phyloP scores from a whole-genome alignment of 2,797 vertebrate species.

The Neosilurus mollespiculum region DNA sequence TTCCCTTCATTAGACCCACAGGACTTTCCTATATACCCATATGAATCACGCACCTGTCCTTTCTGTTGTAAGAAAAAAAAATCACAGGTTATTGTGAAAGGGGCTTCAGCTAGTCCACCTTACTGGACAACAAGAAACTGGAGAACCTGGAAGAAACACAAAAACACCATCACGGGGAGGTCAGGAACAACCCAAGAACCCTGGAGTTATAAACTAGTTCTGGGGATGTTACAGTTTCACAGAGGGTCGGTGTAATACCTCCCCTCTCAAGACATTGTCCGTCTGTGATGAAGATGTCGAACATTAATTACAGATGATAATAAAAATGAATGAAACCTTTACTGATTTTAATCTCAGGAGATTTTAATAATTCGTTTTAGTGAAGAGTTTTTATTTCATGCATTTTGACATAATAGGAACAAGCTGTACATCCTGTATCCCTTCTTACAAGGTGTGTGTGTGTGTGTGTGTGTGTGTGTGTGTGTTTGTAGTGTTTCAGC shows the following conservation, averaged over 20 bases:
- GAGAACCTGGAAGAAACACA: neutral
- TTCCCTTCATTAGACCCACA: no score
- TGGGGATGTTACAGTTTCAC: neutral
- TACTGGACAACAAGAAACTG: neutral
- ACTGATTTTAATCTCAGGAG: neutral
- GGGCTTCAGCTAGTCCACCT: no score
- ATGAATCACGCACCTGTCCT: no score
- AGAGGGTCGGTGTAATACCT: no score
- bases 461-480: slow-evolving; percentile 23
- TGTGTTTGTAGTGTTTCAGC: slow-evolving; percentile 74
- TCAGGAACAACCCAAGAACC: neutral
- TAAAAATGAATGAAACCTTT: neutral
- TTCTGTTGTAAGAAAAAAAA: no score
- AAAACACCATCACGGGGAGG: neutral
- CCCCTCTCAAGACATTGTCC: no score
- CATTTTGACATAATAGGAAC: neutral
- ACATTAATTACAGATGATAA: neutral
- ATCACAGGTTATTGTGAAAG: no score
- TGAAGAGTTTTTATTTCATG: neutral
- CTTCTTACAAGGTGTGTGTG: neutral
- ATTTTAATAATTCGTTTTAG: neutral
- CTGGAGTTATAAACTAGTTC: neutral
- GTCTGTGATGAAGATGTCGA: neutral
- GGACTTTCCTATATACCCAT: no score
- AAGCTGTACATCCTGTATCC: neutral